These are phyloP conservation scores for Petaurus breviceps DNA, from an alignment of 2,113 vertebrate genomes.

Conservation along the genomic window DNA sequence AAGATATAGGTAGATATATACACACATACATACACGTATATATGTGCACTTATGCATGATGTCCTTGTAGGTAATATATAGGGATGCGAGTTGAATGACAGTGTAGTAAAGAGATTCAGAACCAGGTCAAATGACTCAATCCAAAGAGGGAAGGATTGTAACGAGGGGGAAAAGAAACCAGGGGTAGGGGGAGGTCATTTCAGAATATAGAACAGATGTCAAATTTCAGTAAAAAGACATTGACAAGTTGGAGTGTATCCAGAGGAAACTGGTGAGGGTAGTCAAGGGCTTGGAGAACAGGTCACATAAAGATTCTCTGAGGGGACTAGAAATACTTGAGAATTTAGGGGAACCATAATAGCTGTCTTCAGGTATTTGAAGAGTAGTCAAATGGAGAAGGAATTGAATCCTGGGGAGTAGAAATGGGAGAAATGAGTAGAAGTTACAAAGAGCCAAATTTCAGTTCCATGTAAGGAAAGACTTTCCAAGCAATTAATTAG, in stretches of 20 bases:
- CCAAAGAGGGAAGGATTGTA: background rate
- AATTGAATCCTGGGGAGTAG: background rate
- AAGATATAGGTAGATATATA: too few species aligned
- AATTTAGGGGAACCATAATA: background rate
- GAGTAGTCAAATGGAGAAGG: background rate
- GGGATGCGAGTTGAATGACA: background rate
- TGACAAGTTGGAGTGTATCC: background rate
- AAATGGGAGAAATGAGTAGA: background rate
- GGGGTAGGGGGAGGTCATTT: background rate
- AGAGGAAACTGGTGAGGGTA: background rate
- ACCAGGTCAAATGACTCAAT: background rate
- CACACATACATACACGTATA: too few species aligned
- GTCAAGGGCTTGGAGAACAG: background rate
- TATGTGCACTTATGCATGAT: background rate
- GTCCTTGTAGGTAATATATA: background rate
- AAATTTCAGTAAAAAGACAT: background rate
- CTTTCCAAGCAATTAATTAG: background rate
- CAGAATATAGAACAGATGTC: background rate
- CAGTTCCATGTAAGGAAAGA: background rate
- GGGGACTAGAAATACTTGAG: background rate
- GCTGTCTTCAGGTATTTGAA: background rate
- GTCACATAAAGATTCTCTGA: background rate
- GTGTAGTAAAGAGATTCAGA: background rate
- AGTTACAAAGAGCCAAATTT: background rate
- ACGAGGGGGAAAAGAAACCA: background rate